These are phyloP conservation scores for Podiceps cristatus DNA, from an alignment of 2,113 vertebrate species.

Conservation along the genomic window DNA sequence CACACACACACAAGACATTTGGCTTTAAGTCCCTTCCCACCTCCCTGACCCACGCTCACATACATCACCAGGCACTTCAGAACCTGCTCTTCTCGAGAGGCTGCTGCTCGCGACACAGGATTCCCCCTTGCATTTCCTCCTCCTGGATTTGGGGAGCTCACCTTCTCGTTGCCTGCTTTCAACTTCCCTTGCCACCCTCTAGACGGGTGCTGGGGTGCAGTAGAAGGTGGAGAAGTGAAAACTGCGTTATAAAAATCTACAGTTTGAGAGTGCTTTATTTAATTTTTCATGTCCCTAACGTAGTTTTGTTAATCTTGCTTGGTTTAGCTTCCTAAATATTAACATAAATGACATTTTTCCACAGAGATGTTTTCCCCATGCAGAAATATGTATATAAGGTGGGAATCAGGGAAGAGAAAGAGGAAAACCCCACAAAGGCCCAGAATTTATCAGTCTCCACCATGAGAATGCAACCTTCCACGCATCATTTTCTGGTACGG, in stretches of 20 bases:
- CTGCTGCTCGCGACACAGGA: not conserved
- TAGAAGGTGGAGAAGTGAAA: not conserved
- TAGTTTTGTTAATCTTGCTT: not conserved
- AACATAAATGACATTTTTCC: not conserved
- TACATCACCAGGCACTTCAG: not conserved
- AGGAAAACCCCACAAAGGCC: not conserved
- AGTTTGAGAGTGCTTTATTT: not conserved
- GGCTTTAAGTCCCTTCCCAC: not conserved
- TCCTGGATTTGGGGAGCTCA: not conserved
- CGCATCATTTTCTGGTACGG: not conserved
- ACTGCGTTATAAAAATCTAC: not conserved
- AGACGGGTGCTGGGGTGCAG: not conserved
- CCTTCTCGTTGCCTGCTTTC: not conserved
- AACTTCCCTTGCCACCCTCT: not conserved
- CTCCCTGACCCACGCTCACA: rapidly evolving
- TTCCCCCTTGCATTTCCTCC: not conserved
- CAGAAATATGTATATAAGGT: not conserved
- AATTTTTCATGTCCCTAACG: not conserved
- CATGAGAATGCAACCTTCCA: not conserved
- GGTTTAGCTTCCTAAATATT: not conserved
- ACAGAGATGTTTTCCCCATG: not conserved
- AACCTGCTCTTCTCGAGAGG: not conserved
- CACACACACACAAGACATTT: rapidly evolving
- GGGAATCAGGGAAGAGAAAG: not conserved
- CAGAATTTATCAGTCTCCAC: not conserved